Percentiles rank a stretch among this genome's conserved stretches.
Conservation (phyloP, 2,113 vertebrate species). For the Salvator merianae region DNA sequence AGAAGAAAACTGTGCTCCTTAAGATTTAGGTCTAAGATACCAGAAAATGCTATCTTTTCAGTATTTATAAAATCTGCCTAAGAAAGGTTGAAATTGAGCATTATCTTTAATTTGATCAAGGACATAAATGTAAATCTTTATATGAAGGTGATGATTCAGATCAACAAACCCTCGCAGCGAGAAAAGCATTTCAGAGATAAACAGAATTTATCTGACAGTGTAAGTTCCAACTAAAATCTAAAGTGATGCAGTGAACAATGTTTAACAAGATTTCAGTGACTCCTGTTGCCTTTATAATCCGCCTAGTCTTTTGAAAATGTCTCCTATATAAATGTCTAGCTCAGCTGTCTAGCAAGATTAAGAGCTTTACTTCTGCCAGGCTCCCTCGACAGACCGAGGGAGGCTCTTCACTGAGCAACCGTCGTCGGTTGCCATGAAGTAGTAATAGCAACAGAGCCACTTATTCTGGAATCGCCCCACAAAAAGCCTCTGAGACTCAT, state of each 20-base stretch:
- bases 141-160: constrained; percentile 66
- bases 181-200: constrained; percentile 70
- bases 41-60: constrained; percentile 46
- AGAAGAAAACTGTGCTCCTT: not conserved
- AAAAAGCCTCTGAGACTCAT: not conserved
- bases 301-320: constrained; percentile 70
- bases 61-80: constrained; percentile 18
- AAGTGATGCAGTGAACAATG: constrained; percentile 68
- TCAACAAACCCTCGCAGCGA: constrained; percentile 61
- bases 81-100: constrained; percentile 54
- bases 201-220: constrained; percentile 72
- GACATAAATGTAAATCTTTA: constrained; percentile 66
- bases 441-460: constrained; percentile 40
- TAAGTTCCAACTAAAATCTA: constrained; percentile 70
- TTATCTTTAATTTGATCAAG: constrained; percentile 66
- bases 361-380: constrained; percentile 66
- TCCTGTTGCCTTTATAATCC: constrained; percentile 71
- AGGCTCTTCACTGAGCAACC: constrained; percentile 57
- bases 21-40: constrained; percentile 21
- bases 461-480: not conserved
- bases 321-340: constrained; percentile 70
- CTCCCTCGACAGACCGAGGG: not conserved
- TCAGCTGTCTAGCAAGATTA: constrained; percentile 70
- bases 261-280: constrained; percentile 73
- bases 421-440: constrained; percentile 45